Conservation (phyloP, 2,888 invertebrate species). For the Platycheirus albimanus region DNA sequence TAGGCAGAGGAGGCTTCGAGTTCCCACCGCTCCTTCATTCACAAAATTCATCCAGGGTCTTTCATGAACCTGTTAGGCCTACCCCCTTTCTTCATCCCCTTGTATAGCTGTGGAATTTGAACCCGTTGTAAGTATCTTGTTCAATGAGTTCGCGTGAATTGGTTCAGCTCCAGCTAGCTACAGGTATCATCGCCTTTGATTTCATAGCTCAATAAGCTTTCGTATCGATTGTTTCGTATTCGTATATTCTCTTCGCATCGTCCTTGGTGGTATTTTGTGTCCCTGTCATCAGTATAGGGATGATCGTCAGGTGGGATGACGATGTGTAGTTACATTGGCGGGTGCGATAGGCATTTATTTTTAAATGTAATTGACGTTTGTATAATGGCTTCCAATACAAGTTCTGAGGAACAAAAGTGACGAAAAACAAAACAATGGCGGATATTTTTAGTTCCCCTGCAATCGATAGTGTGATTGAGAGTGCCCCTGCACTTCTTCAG, state of each 20-base stretch:
- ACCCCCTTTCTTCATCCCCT: not conserved
- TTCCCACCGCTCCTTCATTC: not conserved
- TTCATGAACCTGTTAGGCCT: not conserved
- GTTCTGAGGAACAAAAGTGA: constrained; percentile 51
- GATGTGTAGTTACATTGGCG: constrained; percentile 38
- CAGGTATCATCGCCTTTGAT: constrained; percentile 69
- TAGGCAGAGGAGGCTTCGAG: constrained; percentile 15
- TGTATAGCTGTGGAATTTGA: constrained; percentile 6
- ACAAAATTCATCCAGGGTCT: not conserved
- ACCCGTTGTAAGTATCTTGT: constrained; percentile 47
- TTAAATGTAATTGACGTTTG: constrained; percentile 67
- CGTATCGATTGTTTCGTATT: constrained; percentile 57
- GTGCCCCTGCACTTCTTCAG: constrained; percentile 1
- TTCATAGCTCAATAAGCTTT: constrained; percentile 69
- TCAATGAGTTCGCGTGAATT: constrained; percentile 64
- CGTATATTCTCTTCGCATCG: too few species aligned
- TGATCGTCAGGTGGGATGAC: constrained; percentile 14
- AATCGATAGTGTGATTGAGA: constrained; percentile 59
- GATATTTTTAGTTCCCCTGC: constrained; percentile 40
- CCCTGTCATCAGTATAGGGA: too few species aligned
- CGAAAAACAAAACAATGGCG: constrained; percentile 21
- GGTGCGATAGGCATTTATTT: constrained; percentile 63
- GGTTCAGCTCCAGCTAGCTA: constrained; percentile 40
- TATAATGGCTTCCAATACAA: constrained; percentile 55
- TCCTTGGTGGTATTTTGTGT: constrained; percentile 39